A percentile compares a stretch with the other conserved stretches of the same genome.
These are phyloP conservation scores for Mizuhopecten yessoensis DNA, from an alignment of 1,140 invertebrate genomes.

Conservation along the genomic window DNA sequence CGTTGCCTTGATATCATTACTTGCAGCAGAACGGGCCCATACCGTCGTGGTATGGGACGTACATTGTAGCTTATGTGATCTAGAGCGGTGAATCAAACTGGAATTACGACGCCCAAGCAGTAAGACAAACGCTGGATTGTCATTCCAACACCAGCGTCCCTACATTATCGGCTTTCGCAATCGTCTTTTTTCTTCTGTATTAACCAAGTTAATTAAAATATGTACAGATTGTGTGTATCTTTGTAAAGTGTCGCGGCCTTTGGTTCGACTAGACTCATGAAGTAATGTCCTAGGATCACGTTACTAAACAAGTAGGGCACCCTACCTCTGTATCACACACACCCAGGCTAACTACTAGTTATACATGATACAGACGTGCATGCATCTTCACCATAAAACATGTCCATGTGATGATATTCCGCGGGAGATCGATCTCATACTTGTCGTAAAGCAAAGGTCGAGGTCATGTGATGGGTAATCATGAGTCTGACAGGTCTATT, in stretches of 20 bases:
- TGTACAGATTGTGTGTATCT: background rate
- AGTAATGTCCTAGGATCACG: background rate
- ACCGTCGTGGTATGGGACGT: too few relatives aligned
- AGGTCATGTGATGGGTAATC: background rate
- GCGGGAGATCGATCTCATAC: background rate
- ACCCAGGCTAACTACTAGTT: background rate
- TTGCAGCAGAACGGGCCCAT: too few relatives aligned
- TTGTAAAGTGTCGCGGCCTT: background rate
- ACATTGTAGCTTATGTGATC: too few relatives aligned
- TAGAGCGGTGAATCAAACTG: too few relatives aligned
- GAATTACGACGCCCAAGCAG: too few relatives aligned
- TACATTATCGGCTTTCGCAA: background rate
- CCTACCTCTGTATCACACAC: background rate
- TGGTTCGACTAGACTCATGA: background rate
- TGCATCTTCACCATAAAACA: background rate
- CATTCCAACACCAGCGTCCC: background rate
- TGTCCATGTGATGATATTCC: background rate
- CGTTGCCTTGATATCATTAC: too few relatives aligned
- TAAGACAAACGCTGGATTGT: background rate
- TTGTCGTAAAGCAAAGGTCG: background rate
- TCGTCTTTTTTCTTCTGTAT: background rate
- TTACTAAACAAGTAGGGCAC: background rate
- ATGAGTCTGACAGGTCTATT: background rate
- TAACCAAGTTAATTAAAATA: conserved; percentile 36
- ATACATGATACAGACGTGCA: background rate